Base-by-base conservation (phyloP, 2,797 vertebrate species). In the Trachops cirrhosus region DNA sequence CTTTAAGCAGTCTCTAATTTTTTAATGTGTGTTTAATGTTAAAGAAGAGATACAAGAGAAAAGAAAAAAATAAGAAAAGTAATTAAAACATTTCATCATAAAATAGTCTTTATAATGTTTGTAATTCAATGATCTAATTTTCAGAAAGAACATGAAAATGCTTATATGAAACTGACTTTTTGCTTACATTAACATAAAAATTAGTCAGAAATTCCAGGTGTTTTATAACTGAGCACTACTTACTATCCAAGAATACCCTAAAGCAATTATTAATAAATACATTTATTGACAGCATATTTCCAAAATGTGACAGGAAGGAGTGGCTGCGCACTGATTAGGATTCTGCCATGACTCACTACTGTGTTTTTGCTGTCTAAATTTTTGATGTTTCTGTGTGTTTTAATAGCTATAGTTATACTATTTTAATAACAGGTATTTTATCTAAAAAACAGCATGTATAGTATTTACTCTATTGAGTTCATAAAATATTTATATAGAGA, bases 21-120 rank as follows among this genome's bases (percentile, higher is more conserved):
- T 96, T 89, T 68, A 97, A 11, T 54, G 16, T 96, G 67, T 68
- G 34, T 26, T 82, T 96, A 74, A 74, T 85, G 48, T 64, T 41
- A 97, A 96, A 94, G 79, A 87, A 92, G 15, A 71, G 0, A 93
- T 41, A 3, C 29, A 19, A 84, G 64, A 73, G n/a, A 37, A 84
- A 86, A 70, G 82, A 70, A 86, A 85, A 75, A 86, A 85, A 50
- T 16, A 8, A 48, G 7, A 79, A 8, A 37, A n/a, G 0, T 26
- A 68, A 79, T 22, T 86, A 52, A 88, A 94, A 70, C 2, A 39
- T 37, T 85, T 74, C 64, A 10, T 84, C 48, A 80, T 39, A 41
- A 75, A 95, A 92, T 2, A 50, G 10, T 6, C 6, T 24, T 87
- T 86, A 62, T n/a, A 44, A 32, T 62, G 6, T 46, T 39, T 57